Percentiles rank a stretch among this genome's conserved stretches.
phyloP scores from a whole-genome alignment of 37 sponge, comb jelly and placozoan genomes.

The Ianthella basta region DNA sequence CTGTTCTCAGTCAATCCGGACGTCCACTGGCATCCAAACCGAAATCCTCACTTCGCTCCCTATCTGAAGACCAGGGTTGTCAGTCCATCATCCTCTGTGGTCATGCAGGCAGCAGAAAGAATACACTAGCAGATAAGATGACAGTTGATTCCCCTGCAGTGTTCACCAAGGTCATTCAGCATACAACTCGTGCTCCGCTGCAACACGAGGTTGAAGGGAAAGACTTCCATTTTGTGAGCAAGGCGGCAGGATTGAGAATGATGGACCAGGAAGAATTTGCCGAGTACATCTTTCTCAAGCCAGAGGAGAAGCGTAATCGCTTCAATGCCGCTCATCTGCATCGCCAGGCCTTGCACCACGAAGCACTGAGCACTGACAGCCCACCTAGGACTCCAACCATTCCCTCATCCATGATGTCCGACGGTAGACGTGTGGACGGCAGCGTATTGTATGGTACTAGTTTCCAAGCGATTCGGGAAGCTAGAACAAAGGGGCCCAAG shows the following conservation, averaged over 20 bases:
- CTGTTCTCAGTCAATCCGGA: not conserved
- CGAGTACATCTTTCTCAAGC: conserved; percentile 41
- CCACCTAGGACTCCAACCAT: conserved; percentile 13
- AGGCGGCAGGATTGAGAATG: conserved; percentile 26
- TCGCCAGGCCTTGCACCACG: not conserved
- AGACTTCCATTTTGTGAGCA: conserved; percentile 75
- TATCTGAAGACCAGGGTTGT: not conserved
- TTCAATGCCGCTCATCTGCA: not conserved
- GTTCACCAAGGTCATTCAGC: conserved; percentile 60
- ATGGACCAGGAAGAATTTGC: conserved; percentile 59
- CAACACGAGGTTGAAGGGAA: conserved; percentile 59
- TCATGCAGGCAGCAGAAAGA: conserved; percentile 36
- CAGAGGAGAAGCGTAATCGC: not conserved
- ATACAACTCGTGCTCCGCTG: conserved; percentile 68
- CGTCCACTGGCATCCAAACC: not conserved
- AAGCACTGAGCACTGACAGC: not conserved
- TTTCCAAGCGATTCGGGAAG: conserved; percentile 44
- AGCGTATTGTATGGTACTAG: conserved; percentile 66
- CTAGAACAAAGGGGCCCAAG: conserved; percentile 47
- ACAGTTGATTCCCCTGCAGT: conserved; percentile 53
- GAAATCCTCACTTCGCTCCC: not conserved
- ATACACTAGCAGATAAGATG: conserved; percentile 54
- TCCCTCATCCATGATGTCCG: not conserved
- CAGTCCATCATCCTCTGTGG: conserved; percentile 69
- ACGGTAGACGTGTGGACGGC: not conserved